Base-by-base conservation (phyloP, 2,113 vertebrate genomes). In the human (Homo sapiens) region DNA sequence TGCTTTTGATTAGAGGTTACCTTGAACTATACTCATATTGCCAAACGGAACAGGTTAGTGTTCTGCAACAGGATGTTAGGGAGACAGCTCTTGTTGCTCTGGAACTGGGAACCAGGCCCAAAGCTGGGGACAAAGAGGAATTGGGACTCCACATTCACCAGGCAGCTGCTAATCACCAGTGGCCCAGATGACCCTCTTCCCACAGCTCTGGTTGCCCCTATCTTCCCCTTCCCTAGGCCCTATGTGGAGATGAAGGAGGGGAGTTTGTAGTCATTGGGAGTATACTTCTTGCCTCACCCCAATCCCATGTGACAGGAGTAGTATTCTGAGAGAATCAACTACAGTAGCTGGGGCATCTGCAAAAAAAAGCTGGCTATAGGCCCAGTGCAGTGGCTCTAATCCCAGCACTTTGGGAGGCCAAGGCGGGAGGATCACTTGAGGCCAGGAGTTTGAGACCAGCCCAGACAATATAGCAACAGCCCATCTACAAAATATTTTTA, bases 1-100 rank as follows among this genome's bases (percentile, higher is more conserved):
- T 59, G 22, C 57, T 79, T 94, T 84, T 87, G 85, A 75, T 45
- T 40, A 76, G 93, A 83, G 48, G 14, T 91, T 61, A 90, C 66
- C 84, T 92, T 90, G 57, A 70, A 87, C 25, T 76, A 70, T 14
- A 38, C n/a, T 85, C 48, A 5, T 85, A 6, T 12, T 94, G 82
- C 78, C 18, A 6, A 81, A 72, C 89, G 72, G 64, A 91, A 80
- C 14, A 27, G 32, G 20, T 76, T 85, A 27, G 73, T 2, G 1
- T 96, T 86, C 59, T 66, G 5, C 66, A 89, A 82, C 78, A 78
- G 89, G 86, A 45, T 91, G n/a, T 73, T 89, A 40, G 25, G 88
- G 50, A 81, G 40, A 20, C 3, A 1, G 48, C 81, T 59, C 66
- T 48, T 25, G 2, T 90, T 55, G 16, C 59, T 79, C 59, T 75